Conservation (phyloP, 2,113 vertebrate species). For the Acrocephalus arundinaceus region DNA sequence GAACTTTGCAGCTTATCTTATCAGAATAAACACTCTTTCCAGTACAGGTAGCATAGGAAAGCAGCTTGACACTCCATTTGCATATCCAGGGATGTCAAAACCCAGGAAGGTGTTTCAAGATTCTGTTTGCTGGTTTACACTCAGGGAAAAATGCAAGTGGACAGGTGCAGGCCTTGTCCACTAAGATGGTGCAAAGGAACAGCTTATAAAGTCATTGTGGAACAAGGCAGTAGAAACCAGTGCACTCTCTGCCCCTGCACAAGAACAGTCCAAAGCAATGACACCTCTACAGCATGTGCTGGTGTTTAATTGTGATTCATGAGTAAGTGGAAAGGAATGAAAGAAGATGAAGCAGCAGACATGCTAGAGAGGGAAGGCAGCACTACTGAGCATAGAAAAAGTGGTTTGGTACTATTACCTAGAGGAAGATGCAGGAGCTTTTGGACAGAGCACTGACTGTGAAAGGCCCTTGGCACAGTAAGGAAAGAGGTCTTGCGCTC, state of each 20-base stretch:
- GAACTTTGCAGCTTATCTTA: neutral
- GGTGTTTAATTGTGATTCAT: neutral
- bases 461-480: neutral
- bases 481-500: neutral
- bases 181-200: neutral
- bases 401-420: neutral
- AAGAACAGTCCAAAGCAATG: neutral
- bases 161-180: neutral
- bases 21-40: neutral
- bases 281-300: neutral
- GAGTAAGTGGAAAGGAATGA: neutral
- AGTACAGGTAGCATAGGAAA: neutral
- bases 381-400: neutral
- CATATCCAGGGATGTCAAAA: neutral
- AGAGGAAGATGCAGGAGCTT: neutral
- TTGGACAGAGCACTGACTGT: neutral
- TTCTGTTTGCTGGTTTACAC: neutral
- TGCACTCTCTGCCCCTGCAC: accelerated
- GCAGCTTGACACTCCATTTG: neutral
- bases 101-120: neutral
- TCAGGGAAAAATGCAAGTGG: neutral
- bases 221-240: neutral
- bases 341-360: neutral
- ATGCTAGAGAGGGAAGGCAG: neutral
- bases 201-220: accelerated